Evolutionary conservation across 2,888 invertebrate genomes (phyloP), one percentile per base, ranked within the genome.

Genomic region (Scaptomyza reducta): DNA sequence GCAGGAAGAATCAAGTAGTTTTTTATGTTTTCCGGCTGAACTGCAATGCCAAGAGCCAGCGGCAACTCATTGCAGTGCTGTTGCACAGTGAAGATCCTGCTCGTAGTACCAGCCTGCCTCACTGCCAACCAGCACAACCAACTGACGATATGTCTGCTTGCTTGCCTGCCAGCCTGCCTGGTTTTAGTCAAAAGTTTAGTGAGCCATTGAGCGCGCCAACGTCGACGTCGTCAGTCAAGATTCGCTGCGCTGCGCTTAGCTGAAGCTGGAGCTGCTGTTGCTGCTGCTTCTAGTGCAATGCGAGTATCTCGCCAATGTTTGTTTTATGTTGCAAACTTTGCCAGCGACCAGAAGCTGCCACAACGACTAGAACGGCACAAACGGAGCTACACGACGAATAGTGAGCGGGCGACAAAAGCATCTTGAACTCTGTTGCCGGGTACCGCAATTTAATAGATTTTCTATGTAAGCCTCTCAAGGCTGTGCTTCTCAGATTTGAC

Each of bases 11-110:
- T 84, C 88, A 84, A 84, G 84, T 87, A 84, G 88, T 84, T 86
- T 84, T 88, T 88, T 84, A 86, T 88, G 84, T 80, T 88, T 84
- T 83, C 88, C 87, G 88, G 87, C 84, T 88, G 87, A 86, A 77
- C 80, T 84, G 88, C 83, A 79, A 73, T 79, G 82, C 85, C 87
- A 87, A 87, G 85, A 87, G 85, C 76, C 68, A 76, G 64, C 66
- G 66, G 81, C 71, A 76, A 60, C 65, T 56, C 70, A 75, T 65
- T 65, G 79, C 81, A 40, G 40, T 49, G 74, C 77, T 50, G 64
- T 64, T 45, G 58, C 58, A 58, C 54, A 67, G 41, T 33, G 41
- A 50, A 46, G 40, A 29, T 49, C 31, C 60, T 56, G 47, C 38
- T 7, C 5, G 49, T 25, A 44, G 44, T 35, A 40, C 40, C 33